Conservation (phyloP, 2,888 invertebrate genomes). For the Apomyelois bistriatella region DNA sequence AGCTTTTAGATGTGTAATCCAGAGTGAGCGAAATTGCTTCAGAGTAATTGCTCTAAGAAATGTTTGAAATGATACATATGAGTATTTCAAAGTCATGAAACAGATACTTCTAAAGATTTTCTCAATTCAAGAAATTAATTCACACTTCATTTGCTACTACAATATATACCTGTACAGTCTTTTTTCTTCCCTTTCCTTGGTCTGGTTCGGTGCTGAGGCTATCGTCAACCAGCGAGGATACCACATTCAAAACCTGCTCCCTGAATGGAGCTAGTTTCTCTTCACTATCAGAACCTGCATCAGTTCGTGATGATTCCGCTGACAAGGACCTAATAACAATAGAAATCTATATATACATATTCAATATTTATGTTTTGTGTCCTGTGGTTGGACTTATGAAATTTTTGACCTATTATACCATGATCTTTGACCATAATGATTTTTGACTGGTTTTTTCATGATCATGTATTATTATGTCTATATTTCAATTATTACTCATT, state of each 20-base stretch:
- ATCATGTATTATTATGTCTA: no score
- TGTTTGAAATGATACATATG: background rate
- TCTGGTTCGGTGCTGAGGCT: constrained; percentile 84
- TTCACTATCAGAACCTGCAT: constrained; percentile 78
- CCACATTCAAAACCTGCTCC: constrained; percentile 77
- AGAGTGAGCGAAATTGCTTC: background rate
- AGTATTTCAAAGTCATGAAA: background rate
- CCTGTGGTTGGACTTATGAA: no score
- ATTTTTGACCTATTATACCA: no score
- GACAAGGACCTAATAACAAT: constrained; percentile 47
- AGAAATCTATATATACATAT: no score
- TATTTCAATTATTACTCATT: no score
- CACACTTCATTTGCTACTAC: no score
- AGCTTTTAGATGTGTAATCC: constrained; percentile 10
- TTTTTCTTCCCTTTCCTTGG: constrained; percentile 85
- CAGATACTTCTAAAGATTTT: no score
- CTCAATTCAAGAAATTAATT: no score
- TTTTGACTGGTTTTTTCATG: no score
- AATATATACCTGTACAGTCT: constrained; percentile 82
- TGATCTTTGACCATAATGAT: no score
- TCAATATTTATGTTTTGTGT: no score
- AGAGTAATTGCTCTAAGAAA: background rate
- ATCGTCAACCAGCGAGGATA: constrained; percentile 81
- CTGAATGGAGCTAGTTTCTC: constrained; percentile 82
- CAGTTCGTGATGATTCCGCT: constrained; percentile 71